Evolutionary conservation across 2,888 invertebrate genomes (phyloP), one percentile per base, ranked within the genome.

Genomic region (Hyposoter dolosus): DNA sequence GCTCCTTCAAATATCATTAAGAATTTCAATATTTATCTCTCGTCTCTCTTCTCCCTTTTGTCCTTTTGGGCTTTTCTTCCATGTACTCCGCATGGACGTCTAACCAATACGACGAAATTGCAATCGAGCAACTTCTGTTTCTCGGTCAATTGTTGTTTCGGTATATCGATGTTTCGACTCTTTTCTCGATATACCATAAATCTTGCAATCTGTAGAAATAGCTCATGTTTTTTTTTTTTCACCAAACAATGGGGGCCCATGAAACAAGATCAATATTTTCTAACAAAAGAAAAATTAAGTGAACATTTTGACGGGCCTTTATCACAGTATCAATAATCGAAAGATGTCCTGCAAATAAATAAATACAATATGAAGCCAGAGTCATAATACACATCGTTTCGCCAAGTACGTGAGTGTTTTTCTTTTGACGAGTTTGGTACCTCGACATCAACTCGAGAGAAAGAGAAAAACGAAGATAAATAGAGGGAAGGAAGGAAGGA

Each of bases 301-400:
- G 28, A 28, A 60, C 7, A 5, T 65, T 40, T 53, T n/a, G 47
- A 68, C 40, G 17, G 60, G 15, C 50, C 60, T 69, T 74, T 28
- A 32, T 75, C 50, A 72, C 47, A 75, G 68, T 53, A 85, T 82
- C 74, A 82, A 78, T 63, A 82, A 82, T 82, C 75, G 71, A 35
- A 66, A 63, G 74, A 47, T 66, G 68, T 75, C 63, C 65, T 56
- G 47, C 35, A 82, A 82, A 85, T 50, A 75, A 80, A 85, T 82
- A 82, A 82, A 79, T 79, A 82, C 35, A 19, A 63, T 77, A 66
- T 66, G 23, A 60, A 28, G 43, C 28, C 45, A 1, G 32, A n/a
- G 66, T n/a, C 23, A n/a, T 40, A 47, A 56, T 77, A 68, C 23
- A 77, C 68, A 68, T 68, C 77, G 53, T 65, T 50, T 77, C 66